A percentile compares a stretch with the other conserved stretches of the same genome.
Conservation (phyloP, 1,140 invertebrate species). For the Drosophila melanica region DNA sequence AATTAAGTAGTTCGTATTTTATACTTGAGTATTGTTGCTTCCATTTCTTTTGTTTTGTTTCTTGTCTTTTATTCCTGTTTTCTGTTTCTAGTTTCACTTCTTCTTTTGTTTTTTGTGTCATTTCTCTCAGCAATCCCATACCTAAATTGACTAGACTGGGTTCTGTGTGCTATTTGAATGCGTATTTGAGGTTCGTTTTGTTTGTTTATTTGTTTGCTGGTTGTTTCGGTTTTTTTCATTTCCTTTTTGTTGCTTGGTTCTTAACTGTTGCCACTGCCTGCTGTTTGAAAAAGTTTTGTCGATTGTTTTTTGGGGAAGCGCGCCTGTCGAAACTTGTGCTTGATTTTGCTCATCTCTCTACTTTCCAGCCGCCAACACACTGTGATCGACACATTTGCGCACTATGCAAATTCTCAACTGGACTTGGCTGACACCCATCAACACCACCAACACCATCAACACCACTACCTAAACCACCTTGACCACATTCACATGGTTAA, state of each 20-base stretch:
- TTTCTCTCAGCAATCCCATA: conserved; percentile 56
- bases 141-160: conserved; percentile 83
- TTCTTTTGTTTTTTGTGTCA: conserved; percentile 38
- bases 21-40: conserved; percentile 83
- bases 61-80: conserved; percentile 46
- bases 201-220: neutral
- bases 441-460: conserved; percentile 14
- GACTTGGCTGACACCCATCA: conserved; percentile 14
- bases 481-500: conserved; percentile 45
- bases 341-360: neutral
- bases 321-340: conserved; percentile 8
- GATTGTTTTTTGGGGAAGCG: conserved; percentile 14
- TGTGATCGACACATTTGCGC: conserved; percentile 60
- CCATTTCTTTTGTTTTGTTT: conserved; percentile 43
- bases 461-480: conserved; percentile 12
- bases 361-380: conserved; percentile 59
- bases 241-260: conserved; percentile 12
- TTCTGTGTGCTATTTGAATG: conserved; percentile 59
- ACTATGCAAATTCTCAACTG: conserved; percentile 64
- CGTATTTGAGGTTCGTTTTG: conserved; percentile 62
- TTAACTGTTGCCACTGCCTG: conserved; percentile 17
- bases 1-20: conserved; percentile 75
- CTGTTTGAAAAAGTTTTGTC: conserved; percentile 25
- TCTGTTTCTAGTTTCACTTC: conserved; percentile 27
- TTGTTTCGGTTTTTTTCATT: neutral